Percentiles rank a stretch among this genome's conserved stretches.
Conservation (phyloP, 2,888 invertebrate genomes). For the Pterostichus niger region DNA sequence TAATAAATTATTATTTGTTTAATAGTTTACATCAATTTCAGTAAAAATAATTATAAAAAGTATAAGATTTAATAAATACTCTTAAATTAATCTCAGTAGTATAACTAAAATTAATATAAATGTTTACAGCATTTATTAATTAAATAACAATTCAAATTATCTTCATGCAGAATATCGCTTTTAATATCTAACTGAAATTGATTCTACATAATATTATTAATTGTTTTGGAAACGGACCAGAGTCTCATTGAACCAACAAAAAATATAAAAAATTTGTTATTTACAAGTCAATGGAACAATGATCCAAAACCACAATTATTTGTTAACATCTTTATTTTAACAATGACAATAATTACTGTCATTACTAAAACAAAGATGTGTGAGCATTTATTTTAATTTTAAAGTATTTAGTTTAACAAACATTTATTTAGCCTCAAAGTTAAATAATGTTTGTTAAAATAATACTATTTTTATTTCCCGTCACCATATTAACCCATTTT, state of each 20-base stretch:
- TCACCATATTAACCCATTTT: conserved; percentile 57
- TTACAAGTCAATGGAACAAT: conserved; percentile 66
- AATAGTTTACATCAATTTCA: conserved; percentile 3
- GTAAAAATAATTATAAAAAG: conserved; percentile 28
- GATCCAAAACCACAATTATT: conserved; percentile 64
- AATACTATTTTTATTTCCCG: conserved; percentile 19
- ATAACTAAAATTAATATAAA: not conserved
- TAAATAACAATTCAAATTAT: conserved; percentile 34
- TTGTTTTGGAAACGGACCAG: conserved; percentile 64
- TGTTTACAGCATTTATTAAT: conserved; percentile 10
- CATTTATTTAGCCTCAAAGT: not conserved
- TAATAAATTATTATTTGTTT: conserved; percentile 47
- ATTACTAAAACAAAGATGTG: conserved; percentile 39
- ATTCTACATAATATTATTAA: conserved; percentile 9
- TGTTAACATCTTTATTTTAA: conserved; percentile 49
- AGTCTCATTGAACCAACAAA: conserved; percentile 62
- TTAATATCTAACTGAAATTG: conserved; percentile 15
- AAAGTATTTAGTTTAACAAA: conserved; percentile 4
- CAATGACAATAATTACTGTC: conserved; percentile 47
- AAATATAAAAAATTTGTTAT: conserved; percentile 64
- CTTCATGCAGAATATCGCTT: not conserved
- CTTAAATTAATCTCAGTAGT: not conserved
- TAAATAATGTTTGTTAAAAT: not conserved
- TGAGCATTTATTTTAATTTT: conserved; percentile 52
- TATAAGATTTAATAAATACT: conserved; percentile 17